Evolutionary conservation across 64 coral and sea anemone genomes (phyloP).

Genomic region (Pachyseris speciosa): DNA sequence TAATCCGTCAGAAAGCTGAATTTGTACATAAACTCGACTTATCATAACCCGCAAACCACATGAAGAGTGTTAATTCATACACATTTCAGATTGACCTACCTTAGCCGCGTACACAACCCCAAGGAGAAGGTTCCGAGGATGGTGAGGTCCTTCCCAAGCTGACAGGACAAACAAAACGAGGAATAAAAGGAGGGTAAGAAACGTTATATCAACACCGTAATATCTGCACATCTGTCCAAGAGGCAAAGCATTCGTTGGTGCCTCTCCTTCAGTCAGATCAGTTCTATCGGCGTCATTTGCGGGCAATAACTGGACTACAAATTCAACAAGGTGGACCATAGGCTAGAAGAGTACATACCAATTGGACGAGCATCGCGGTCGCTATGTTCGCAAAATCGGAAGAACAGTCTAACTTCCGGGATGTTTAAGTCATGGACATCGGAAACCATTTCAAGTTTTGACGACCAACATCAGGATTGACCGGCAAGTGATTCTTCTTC

Average conservation of each 20-base stretch:
- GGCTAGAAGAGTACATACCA: neutral
- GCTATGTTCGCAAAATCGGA: constrained; percentile 51
- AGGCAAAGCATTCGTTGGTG: neutral
- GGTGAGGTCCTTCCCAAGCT: constrained; percentile 98
- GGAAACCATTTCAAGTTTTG: constrained; percentile 17
- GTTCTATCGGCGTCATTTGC: neutral
- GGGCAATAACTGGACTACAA: neutral
- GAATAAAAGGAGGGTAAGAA: neutral
- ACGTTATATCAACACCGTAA: neutral
- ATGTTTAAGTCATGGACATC: constrained; percentile 38
- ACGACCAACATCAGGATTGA: neutral
- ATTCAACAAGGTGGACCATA: neutral
- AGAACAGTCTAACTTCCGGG: constrained; percentile 68
- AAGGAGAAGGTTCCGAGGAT: constrained; percentile 92
- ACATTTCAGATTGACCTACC: constrained; percentile 37
- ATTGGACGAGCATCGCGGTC: constrained; percentile 36
- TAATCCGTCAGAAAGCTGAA: no score
- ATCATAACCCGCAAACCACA: constrained; percentile 46
- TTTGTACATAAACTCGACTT: neutral
- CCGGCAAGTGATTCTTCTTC: neutral
- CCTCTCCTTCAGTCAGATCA: neutral
- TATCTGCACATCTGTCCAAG: neutral
- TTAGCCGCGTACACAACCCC: constrained; percentile 97
- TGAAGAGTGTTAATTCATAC: neutral
- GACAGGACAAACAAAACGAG: constrained; percentile 1